Evolutionary conservation across 2,888 invertebrate species (phyloP).

Genomic region (Pterobdella sp.): DNA sequence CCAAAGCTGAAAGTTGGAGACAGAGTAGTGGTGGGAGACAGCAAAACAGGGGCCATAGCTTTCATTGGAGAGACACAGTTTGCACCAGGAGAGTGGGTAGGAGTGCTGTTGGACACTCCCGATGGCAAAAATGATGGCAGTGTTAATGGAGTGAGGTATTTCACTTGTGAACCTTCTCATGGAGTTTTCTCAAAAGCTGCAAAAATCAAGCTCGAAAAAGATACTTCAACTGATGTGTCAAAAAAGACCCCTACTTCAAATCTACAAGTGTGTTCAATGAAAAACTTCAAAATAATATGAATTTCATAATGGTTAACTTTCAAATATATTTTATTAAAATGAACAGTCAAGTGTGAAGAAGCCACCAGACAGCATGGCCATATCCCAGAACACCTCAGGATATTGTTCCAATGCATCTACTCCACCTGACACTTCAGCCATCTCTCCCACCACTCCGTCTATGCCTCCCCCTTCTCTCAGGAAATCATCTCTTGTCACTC

Average conservation of each 20-base stretch:
- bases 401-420: conserved; percentile 24
- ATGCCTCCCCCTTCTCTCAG: not conserved
- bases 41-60: conserved; percentile 49
- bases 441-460: not conserved
- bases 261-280: no score
- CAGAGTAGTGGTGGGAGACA: conserved; percentile 65
- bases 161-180: conserved; percentile 50
- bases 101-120: conserved; percentile 48
- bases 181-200: conserved; percentile 59
- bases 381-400: conserved; percentile 15
- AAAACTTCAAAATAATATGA: no score
- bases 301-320: no score
- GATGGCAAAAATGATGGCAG: conserved; percentile 52
- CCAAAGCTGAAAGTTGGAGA: conserved; percentile 79
- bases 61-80: conserved; percentile 51
- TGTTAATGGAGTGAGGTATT: conserved; percentile 49
- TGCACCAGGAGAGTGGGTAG: conserved; percentile 51
- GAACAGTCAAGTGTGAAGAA: not conserved
- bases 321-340: no score
- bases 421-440: conserved; percentile 21
- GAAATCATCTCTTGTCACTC: not conserved
- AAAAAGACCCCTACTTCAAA: no score
- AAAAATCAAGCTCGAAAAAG: conserved; percentile 56
- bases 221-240: not conserved
- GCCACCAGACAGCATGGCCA: not conserved